Conservation (phyloP, 2,113 vertebrate genomes). For the Bungarus multicinctus region DNA sequence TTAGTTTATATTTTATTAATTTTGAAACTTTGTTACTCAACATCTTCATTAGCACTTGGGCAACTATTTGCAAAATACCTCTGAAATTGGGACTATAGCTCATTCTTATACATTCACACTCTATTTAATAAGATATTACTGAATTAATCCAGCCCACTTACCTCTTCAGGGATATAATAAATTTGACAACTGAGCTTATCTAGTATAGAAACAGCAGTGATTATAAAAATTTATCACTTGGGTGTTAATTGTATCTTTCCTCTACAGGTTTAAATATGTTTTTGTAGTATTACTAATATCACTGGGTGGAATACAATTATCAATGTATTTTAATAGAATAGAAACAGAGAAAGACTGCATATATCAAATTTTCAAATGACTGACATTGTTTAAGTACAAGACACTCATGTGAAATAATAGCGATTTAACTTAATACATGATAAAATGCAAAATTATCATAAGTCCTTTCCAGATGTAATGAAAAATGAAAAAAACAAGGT, state of each 20-base stretch:
- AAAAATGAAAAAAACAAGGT: not conserved
- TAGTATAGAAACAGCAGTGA: slow-evolving; percentile 27
- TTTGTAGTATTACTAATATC: slow-evolving; percentile 6
- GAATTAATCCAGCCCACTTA: slow-evolving; percentile 31
- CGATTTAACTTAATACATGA: not conserved
- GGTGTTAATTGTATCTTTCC: not conserved
- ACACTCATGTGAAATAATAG: not conserved
- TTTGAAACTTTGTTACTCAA: not conserved
- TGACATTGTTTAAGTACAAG: not conserved
- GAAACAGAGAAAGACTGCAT: not conserved
- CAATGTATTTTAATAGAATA: not conserved
- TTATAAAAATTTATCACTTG: slow-evolving; percentile 7
- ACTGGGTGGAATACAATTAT: slow-evolving; percentile 14
- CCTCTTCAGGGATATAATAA: slow-evolving; percentile 18
- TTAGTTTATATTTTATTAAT: not conserved
- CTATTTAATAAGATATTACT: not conserved
- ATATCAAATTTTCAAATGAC: slow-evolving; percentile 10
- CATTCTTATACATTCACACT: not conserved
- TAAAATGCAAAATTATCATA: not conserved
- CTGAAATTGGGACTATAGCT: not conserved
- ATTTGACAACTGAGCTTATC: slow-evolving; percentile 6
- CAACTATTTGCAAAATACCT: not conserved
- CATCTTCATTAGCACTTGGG: not conserved
- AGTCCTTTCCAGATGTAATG: not conserved
- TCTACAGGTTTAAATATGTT: slow-evolving; percentile 12